These are phyloP conservation scores for Mantis religiosa DNA, from an alignment of 2,888 invertebrate genomes.

Conservation along the genomic window DNA sequence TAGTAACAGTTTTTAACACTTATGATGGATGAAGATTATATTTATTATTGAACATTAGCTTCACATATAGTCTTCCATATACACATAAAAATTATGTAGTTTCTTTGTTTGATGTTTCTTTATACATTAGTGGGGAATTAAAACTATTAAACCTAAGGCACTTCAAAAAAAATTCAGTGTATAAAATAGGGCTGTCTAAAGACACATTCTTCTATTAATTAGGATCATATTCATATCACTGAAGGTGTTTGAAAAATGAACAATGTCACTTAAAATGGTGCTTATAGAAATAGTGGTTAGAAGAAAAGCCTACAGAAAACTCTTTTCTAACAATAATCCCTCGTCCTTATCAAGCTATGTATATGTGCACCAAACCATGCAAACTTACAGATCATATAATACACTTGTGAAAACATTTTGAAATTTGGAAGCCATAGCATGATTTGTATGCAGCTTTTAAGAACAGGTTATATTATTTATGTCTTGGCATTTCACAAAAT, in stretches of 20 bases:
- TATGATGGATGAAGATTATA: background rate
- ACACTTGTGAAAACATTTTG: background rate
- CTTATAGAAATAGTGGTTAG: background rate
- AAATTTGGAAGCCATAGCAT: background rate
- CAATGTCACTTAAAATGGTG: background rate
- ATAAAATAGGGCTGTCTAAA: background rate
- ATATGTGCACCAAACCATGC: background rate
- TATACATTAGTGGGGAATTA: background rate
- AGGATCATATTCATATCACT: background rate
- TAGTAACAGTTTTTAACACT: background rate
- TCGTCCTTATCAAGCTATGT: background rate
- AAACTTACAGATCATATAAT: background rate
- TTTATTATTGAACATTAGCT: background rate
- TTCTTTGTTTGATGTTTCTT: background rate
- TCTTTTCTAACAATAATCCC: background rate
- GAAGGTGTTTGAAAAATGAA: background rate
- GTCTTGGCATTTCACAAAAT: too few relatives aligned
- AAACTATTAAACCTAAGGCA: background rate
- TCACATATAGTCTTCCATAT: background rate
- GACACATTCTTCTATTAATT: background rate
- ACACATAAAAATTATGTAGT: background rate
- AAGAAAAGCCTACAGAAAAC: background rate
- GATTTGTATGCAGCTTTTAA: too few relatives aligned
- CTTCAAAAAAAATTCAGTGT: background rate
- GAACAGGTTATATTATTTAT: background rate